phyloP scores from a whole-genome alignment of 2,888 invertebrate genomes.

The Drosophila paranaensis region DNA sequence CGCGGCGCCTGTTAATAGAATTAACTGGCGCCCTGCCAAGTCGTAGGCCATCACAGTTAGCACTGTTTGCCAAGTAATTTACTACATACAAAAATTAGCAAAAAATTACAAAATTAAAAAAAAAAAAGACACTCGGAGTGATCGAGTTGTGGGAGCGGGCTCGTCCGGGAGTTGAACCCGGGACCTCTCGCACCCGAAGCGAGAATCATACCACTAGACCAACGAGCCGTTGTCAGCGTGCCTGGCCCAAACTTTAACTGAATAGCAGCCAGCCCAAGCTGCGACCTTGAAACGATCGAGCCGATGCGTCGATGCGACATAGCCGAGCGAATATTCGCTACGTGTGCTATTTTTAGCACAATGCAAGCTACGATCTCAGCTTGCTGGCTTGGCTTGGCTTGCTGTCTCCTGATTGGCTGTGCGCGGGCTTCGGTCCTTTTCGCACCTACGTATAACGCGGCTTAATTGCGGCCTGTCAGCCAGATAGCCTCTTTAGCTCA shows the following conservation, averaged over 20 bases:
- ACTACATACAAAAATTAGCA: neutral
- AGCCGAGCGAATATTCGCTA: neutral
- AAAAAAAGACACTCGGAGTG: neutral
- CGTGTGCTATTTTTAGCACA: slow-evolving; percentile 27
- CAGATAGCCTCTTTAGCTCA: slow-evolving; percentile 91
- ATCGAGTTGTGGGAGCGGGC: slow-evolving; percentile 52
- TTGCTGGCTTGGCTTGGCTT: neutral
- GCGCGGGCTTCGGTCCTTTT: slow-evolving; percentile 16
- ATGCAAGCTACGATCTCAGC: slow-evolving; percentile 26
- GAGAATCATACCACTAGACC: slow-evolving; percentile 84
- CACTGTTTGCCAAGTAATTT: neutral
- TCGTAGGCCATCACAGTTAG: neutral
- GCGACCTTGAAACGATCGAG: slow-evolving; percentile 28
- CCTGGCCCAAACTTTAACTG: slow-evolving; percentile 11
- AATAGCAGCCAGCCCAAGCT: neutral
- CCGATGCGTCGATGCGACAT: slow-evolving; percentile 2
- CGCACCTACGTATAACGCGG: neutral
- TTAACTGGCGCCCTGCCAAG: neutral
- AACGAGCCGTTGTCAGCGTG: slow-evolving; percentile 71
- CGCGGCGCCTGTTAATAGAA: slow-evolving; percentile 1
- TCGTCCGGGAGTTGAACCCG: slow-evolving; percentile 84
- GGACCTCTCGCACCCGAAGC: slow-evolving; percentile 84
- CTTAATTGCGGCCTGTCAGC: neutral
- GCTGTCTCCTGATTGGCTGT: neutral
- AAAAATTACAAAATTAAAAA: neutral